A percentile compares a stretch with the other conserved stretches of the same genome.
phyloP scores from a whole-genome alignment of 2,888 invertebrate species.

The Prosapia bicincta region DNA sequence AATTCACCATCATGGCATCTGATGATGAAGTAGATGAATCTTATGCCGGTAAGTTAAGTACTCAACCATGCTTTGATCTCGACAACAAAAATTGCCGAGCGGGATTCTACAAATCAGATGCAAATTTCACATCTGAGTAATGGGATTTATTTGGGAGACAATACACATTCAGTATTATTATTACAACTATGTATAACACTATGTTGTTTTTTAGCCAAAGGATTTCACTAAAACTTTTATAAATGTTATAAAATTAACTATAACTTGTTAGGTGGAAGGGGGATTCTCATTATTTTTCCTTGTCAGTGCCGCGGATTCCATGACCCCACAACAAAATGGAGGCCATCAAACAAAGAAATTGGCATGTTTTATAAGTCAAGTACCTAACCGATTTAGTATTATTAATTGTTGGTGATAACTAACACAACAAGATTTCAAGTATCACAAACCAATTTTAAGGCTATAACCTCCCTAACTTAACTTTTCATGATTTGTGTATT shows the following conservation, averaged over 20 bases:
- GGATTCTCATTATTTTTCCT: slow-evolving; percentile 49
- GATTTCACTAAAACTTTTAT: not conserved
- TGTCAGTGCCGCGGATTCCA: slow-evolving; percentile 56
- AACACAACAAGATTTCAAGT: not conserved
- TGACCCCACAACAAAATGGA: slow-evolving; percentile 75
- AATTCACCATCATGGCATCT: slow-evolving; percentile 63
- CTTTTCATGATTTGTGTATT: not conserved
- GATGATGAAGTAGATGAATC: slow-evolving; percentile 85
- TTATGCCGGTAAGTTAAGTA: slow-evolving; percentile 69
- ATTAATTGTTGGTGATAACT: not conserved
- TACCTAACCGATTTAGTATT: slow-evolving; percentile 4
- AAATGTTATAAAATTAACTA: not conserved
- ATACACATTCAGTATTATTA: not conserved
- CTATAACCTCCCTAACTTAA: not conserved
- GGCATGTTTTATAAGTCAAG: slow-evolving; percentile 50
- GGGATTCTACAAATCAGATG: slow-evolving; percentile 10
- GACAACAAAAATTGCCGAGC: slow-evolving; percentile 19
- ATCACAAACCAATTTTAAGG: not conserved
- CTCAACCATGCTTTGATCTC: slow-evolving; percentile 35
- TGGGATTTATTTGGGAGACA: not conserved
- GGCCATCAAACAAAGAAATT: slow-evolving; percentile 74
- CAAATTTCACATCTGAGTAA: not conserved
- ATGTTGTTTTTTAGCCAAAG: not conserved
- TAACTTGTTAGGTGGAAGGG: slow-evolving; percentile 12
- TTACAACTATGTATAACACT: not conserved